A percentile compares a stretch with the other conserved stretches of the same genome.
phyloP scores from a whole-genome alignment of 2,113 vertebrate species.

The Dermatemys mawii region DNA sequence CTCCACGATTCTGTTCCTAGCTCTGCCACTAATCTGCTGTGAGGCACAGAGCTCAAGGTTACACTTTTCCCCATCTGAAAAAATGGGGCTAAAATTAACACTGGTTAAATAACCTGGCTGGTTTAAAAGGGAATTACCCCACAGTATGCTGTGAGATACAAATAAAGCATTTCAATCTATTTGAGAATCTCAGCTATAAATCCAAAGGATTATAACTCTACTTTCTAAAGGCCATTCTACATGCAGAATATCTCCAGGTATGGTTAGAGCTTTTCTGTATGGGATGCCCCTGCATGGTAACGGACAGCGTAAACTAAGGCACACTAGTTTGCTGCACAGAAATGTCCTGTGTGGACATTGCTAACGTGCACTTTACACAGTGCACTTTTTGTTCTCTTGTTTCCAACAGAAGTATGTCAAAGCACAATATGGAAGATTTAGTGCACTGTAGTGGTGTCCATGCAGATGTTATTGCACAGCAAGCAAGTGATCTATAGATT shows the following conservation, averaged over 20 bases:
- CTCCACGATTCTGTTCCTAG: neutral
- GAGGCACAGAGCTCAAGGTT: neutral
- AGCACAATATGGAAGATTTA: neutral
- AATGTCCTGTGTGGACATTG: neutral
- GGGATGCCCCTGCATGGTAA: neutral
- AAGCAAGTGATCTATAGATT: neutral
- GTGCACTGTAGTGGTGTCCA: neutral
- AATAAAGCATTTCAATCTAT: neutral
- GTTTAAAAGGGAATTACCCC: neutral
- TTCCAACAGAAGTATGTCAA: neutral
- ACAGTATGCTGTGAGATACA: rapidly evolving
- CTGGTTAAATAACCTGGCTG: neutral
- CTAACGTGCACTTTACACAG: neutral
- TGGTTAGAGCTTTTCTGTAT: neutral
- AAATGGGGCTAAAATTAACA: neutral
- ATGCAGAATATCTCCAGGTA: neutral
- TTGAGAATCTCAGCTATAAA: neutral
- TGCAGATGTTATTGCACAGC: neutral
- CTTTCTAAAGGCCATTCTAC: neutral
- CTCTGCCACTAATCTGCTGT: neutral
- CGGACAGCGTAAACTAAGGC: neutral
- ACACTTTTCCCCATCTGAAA: neutral
- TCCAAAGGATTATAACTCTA: too few relatives aligned
- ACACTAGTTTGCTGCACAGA: neutral
- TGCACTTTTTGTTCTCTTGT: neutral